These are phyloP conservation scores for Nannoperca australis DNA, from an alignment of 2,797 vertebrate genomes.

Conservation along the genomic window DNA sequence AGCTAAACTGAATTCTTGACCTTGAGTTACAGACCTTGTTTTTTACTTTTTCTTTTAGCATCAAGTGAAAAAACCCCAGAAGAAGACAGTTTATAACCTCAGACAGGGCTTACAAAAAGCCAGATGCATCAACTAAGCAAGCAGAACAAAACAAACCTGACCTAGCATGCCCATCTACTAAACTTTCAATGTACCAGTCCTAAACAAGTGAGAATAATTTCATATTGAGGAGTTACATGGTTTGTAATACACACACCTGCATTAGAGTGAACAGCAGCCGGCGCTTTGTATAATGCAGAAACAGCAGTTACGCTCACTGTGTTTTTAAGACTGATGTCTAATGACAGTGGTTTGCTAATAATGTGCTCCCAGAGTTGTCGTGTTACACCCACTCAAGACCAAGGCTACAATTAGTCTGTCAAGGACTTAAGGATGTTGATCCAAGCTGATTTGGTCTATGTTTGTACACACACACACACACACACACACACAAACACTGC, in stretches of 20 bases:
- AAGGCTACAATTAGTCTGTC: conserved; percentile 42
- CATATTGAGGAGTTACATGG: neutral
- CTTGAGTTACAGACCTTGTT: neutral
- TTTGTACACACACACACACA: neutral
- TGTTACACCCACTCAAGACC: conserved; percentile 24
- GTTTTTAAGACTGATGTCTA: conserved; percentile 8
- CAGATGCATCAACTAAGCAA: neutral
- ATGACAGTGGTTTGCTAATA: conserved; percentile 44
- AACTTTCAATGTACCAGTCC: neutral
- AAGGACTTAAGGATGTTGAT: conserved; percentile 4
- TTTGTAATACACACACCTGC: neutral
- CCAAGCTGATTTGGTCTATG: neutral
- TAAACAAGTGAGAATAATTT: neutral
- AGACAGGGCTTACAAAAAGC: neutral
- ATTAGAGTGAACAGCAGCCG: neutral
- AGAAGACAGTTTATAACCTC: neutral
- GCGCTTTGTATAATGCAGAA: conserved; percentile 2
- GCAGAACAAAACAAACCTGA: neutral
- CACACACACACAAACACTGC: neutral
- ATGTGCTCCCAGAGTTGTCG: conserved; percentile 5
- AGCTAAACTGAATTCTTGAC: neutral
- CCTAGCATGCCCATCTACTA: neutral
- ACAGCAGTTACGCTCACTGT: conserved; percentile 4
- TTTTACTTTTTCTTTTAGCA: neutral
- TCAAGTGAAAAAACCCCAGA: neutral